Evolutionary conservation across 2,888 invertebrate species (phyloP).

Genomic region (Hirtodrosophila trivittata): DNA sequence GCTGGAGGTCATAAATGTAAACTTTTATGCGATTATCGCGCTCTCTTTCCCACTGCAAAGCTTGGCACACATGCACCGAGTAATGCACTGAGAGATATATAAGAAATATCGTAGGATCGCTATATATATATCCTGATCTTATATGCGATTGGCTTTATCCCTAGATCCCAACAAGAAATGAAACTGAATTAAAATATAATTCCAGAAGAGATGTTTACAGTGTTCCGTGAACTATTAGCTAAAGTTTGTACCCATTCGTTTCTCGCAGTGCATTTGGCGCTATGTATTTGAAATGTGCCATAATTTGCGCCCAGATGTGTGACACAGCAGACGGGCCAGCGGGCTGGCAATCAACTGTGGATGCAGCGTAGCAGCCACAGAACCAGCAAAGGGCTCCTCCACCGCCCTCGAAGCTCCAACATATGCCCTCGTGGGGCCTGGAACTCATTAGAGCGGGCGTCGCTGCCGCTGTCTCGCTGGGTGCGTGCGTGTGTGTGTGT

Average conservation of each 20-base stretch:
- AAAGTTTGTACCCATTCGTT: not conserved
- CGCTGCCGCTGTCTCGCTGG: constrained; percentile 18
- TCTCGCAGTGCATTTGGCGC: constrained; percentile 50
- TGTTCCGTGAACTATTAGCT: not conserved
- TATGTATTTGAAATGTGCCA: constrained; percentile 75
- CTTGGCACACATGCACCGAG: constrained; percentile 30
- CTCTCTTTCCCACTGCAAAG: constrained; percentile 59
- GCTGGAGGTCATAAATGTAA: constrained; percentile 73
- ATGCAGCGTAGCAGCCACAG: constrained; percentile 42
- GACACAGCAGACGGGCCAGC: constrained; percentile 67
- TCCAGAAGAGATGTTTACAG: too few species aligned
- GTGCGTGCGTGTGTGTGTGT: constrained; percentile 27
- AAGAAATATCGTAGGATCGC: not conserved
- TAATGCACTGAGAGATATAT: constrained; percentile 27
- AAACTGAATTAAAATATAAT: not conserved
- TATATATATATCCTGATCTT: too few species aligned
- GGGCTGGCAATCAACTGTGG: constrained; percentile 70
- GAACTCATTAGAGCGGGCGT: constrained; percentile 79
- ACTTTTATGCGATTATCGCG: constrained; percentile 75
- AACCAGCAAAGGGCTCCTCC: constrained; percentile 14
- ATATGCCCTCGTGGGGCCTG: constrained; percentile 66
- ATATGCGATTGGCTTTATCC: too few species aligned
- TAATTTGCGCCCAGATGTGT: constrained; percentile 78
- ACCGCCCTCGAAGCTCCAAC: constrained; percentile 36
- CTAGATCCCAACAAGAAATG: too few species aligned